Evolutionary conservation across 2,113 vertebrate genomes (phyloP).

Genomic region (Xiphophorus maculatus): DNA sequence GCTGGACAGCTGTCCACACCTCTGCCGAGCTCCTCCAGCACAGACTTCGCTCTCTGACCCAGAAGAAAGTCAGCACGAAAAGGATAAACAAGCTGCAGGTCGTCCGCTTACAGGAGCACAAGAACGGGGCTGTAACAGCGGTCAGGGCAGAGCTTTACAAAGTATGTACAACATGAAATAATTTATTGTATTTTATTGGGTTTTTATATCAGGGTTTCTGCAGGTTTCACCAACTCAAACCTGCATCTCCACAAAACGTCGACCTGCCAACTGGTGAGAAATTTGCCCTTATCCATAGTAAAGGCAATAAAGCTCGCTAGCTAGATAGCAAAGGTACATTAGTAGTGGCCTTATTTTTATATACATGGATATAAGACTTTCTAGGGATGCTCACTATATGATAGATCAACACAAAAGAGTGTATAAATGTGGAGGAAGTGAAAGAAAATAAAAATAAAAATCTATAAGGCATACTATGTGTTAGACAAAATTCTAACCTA

Average conservation of each 20-base stretch:
- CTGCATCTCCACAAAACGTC: too few species aligned
- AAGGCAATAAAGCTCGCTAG: too few species aligned
- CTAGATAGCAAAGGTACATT: too few species aligned
- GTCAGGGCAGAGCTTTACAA: conserved; percentile 1
- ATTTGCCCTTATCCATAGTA: too few species aligned
- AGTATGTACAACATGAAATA: background rate
- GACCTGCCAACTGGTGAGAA: too few species aligned
- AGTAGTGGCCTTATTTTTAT: too few species aligned
- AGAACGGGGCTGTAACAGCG: conserved; percentile 19
- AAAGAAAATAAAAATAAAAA: background rate
- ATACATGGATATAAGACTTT: too few species aligned
- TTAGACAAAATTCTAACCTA: background rate
- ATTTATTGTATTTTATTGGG: background rate
- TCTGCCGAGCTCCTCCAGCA: conserved; percentile 16
- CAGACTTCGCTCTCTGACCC: conserved; percentile 39
- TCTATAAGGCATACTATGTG: too few species aligned
- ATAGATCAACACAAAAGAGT: too few species aligned
- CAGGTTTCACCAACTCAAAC: too few species aligned
- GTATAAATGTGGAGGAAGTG: background rate
- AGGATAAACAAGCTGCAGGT: conserved; percentile 53
- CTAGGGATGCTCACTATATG: too few species aligned
- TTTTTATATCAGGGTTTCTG: too few species aligned
- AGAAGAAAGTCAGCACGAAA: conserved; percentile 38
- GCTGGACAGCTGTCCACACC: conserved; percentile 42
- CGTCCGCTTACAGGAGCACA: conserved; percentile 29